Evolutionary conservation across 1,140 invertebrate genomes (phyloP), one percentile per base, ranked within the genome.

Genomic region (Aethina tumida): DNA sequence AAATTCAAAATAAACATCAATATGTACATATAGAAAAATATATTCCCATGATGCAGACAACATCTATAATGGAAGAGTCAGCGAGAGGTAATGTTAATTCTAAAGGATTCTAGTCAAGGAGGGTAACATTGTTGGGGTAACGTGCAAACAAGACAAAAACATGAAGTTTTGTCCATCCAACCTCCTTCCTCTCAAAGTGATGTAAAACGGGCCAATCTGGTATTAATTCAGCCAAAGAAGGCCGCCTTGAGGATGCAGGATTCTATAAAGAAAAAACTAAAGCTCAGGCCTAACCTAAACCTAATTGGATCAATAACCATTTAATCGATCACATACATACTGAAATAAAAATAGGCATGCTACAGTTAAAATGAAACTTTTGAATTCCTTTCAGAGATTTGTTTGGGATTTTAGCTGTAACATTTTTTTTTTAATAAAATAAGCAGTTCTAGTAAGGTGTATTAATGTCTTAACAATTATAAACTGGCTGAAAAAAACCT

Each of bases 131-230:
- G 36, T 24, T 25, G 36, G 35, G 38, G 39, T 29, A 14, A 41
- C 45, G 38, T 48, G 45, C 45, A 43, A 14, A 47, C 34, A 19
- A 38, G 25, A 46, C 39, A 41, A 39, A 43, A 38, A 48, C 24
- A 53, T 45, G 32, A 44, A 29, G 47, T 47, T 43, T 49, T 47
- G 43, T 49, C 51, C 66, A 60, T 72, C 75, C 73, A 80, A 81
- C 78, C 78, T 81, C 76, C 68, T 71, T 71, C 69, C 69, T 75
- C 68, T 70, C 74, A 75, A 86, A 84, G 68, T 80, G 82, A 70
- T 93, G 85, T 55, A 95, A 78, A 55, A 78, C 80, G 55, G 91
- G 91, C 91, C 91, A 96, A 71, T 94, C 91, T 55, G 90, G 90
- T 66, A 96, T 95, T 71, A 93, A 70, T 70, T 95, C 89, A 55